phyloP scores from a whole-genome alignment of 2,797 vertebrate species.

The Fringilla coelebs region DNA sequence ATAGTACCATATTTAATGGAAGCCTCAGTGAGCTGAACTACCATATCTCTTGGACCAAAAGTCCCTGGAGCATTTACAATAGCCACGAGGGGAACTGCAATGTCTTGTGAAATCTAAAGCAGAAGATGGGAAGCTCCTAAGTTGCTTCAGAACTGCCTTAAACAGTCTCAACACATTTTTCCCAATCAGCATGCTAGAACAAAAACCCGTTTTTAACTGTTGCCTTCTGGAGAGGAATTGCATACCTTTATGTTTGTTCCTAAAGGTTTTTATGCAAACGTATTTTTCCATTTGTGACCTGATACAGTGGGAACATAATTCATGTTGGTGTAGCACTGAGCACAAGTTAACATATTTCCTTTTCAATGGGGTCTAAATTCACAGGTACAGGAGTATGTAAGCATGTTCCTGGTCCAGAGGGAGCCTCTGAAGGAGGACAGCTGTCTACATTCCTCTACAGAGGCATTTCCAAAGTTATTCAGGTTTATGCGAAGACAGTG shows the following conservation, averaged over 20 bases:
- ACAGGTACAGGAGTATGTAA: neutral
- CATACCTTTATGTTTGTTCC: rapidly evolving
- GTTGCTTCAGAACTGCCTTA: neutral
- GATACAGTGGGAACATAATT: neutral
- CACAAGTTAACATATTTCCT: neutral
- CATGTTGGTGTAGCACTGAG: neutral
- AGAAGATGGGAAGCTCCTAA: neutral
- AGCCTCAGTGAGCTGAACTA: neutral
- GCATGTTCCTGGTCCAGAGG: neutral
- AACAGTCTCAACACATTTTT: neutral
- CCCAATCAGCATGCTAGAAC: neutral
- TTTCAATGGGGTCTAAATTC: neutral
- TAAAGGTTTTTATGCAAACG: neutral
- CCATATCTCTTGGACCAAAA: neutral
- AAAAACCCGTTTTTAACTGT: neutral
- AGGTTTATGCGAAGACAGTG: neutral
- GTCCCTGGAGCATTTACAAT: neutral
- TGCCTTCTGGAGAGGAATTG: neutral
- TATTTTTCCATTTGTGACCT: neutral
- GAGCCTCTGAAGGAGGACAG: neutral
- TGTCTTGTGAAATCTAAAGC: neutral
- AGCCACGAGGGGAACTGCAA: neutral
- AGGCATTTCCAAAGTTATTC: neutral
- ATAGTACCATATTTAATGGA: neutral
- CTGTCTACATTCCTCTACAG: neutral